Evolutionary conservation across 1,140 invertebrate genomes (phyloP).

Genomic region (Drosophila lacteicornis): DNA sequence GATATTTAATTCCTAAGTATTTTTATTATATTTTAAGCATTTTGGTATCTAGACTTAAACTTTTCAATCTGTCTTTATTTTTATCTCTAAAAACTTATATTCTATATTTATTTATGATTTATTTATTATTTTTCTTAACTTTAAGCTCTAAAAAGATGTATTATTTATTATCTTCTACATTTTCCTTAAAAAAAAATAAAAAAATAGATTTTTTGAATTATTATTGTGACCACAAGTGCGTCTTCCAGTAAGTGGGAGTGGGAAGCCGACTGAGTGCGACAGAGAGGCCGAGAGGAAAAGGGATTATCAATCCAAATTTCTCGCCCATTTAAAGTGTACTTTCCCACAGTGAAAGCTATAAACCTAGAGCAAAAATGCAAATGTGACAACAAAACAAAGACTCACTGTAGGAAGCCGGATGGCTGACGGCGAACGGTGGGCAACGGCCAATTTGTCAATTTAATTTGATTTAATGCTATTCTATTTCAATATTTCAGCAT

Average conservation of each 20-base stretch:
- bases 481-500: constrained; percentile 36
- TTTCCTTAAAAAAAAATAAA: too few species aligned
- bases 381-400: too few species aligned
- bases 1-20: too few species aligned
- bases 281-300: constrained; percentile 6
- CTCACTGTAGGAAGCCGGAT: constrained; percentile 13
- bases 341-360: constrained; percentile 19
- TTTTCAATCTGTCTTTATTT: not conserved
- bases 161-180: not conserved
- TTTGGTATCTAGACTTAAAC: too few species aligned
- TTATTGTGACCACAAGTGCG: not conserved
- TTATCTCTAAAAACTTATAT: too few species aligned
- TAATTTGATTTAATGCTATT: constrained; percentile 64
- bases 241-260: not conserved
- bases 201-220: not conserved
- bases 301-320: not conserved
- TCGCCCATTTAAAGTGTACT: not conserved
- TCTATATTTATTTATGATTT: too few species aligned
- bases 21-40: not conserved
- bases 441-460: constrained; percentile 62
- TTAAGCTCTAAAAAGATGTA: not conserved
- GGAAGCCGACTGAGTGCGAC: not conserved
- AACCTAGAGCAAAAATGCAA: not conserved
- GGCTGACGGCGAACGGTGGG: too few species aligned
- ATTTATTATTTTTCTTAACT: too few species aligned